phyloP scores from a whole-genome alignment of 2,888 invertebrate genomes.

The Cataglyphis albicans region DNA sequence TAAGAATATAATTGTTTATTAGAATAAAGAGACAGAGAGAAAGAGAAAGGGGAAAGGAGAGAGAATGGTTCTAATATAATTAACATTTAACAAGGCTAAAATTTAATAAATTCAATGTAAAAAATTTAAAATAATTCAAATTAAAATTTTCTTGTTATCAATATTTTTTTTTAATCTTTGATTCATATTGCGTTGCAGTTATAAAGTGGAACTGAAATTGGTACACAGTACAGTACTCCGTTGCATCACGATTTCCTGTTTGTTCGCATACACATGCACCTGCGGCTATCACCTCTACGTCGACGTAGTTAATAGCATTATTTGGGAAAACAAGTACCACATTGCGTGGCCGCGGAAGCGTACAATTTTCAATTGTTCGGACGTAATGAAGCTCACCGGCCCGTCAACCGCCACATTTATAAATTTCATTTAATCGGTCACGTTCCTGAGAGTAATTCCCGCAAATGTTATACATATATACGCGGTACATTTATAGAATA shows the following conservation, averaged over 20 bases:
- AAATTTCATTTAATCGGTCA: conserved; percentile 58
- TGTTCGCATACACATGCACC: conserved; percentile 38
- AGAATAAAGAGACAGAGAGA: not conserved
- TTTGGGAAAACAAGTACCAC: conserved; percentile 56
- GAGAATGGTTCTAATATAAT: not conserved
- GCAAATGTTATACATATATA: not conserved
- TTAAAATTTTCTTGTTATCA: not conserved
- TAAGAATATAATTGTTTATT: not conserved
- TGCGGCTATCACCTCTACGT: conserved; percentile 46
- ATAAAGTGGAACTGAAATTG: conserved; percentile 39
- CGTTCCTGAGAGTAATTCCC: conserved; percentile 36
- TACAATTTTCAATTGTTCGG: conserved; percentile 62
- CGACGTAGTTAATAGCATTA: conserved; percentile 59
- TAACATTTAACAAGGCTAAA: not conserved
- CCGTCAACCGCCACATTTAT: conserved; percentile 40
- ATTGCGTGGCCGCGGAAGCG: conserved; percentile 44
- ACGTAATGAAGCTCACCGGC: conserved; percentile 58
- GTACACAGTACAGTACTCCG: conserved; percentile 17
- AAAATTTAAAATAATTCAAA: conserved; percentile 2
- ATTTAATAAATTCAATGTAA: not conserved
- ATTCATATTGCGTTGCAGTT: conserved; percentile 9
- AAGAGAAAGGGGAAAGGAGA: not conserved
- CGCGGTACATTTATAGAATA: conserved; percentile 13
- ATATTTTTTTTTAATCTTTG: conserved; percentile 18
- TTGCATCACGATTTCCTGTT: conserved; percentile 54